These are phyloP conservation scores for Mus spretus DNA, from an alignment of 2,797 vertebrate species.

Conservation along the genomic window DNA sequence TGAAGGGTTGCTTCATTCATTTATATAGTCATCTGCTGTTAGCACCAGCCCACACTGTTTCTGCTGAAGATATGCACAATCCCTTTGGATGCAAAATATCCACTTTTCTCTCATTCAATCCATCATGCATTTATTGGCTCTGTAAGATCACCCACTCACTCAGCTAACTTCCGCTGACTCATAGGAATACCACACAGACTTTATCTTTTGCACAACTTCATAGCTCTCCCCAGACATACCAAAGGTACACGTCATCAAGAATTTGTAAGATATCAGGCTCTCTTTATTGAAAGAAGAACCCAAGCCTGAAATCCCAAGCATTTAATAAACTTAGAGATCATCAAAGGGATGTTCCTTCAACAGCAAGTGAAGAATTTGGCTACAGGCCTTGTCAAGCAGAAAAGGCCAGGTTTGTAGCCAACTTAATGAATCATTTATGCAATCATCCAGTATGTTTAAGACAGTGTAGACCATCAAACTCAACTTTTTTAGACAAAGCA, in stretches of 20 bases:
- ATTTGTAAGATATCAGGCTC: slow-evolving; percentile 46
- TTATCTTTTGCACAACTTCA: slow-evolving; percentile 48
- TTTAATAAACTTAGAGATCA: slow-evolving; percentile 66
- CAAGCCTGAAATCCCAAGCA: slow-evolving; percentile 55
- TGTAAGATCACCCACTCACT: not conserved
- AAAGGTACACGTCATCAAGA: slow-evolving; percentile 3
- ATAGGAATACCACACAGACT: not conserved
- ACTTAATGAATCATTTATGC: not conserved
- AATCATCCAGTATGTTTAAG: slow-evolving; percentile 49
- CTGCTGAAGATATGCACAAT: not conserved
- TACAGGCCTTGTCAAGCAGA: slow-evolving; percentile 42
- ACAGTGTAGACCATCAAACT: slow-evolving; percentile 71
- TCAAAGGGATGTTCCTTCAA: slow-evolving; percentile 77
- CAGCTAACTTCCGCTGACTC: not conserved
- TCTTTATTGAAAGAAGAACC: slow-evolving; percentile 31
- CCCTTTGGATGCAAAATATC: not conserved
- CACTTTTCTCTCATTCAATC: not conserved
- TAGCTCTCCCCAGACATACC: slow-evolving; percentile 37
- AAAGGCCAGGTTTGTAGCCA: slow-evolving; percentile 68
- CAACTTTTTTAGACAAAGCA: slow-evolving; percentile 70
- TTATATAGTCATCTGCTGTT: not conserved
- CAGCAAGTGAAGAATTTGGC: slow-evolving; percentile 64
- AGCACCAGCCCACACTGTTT: not conserved
- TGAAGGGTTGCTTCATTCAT: not conserved
- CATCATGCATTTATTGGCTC: not conserved